These are phyloP conservation scores for Enoplolaimus lenunculus DNA, from an alignment of 2,888 invertebrate species.

Conservation along the genomic window DNA sequence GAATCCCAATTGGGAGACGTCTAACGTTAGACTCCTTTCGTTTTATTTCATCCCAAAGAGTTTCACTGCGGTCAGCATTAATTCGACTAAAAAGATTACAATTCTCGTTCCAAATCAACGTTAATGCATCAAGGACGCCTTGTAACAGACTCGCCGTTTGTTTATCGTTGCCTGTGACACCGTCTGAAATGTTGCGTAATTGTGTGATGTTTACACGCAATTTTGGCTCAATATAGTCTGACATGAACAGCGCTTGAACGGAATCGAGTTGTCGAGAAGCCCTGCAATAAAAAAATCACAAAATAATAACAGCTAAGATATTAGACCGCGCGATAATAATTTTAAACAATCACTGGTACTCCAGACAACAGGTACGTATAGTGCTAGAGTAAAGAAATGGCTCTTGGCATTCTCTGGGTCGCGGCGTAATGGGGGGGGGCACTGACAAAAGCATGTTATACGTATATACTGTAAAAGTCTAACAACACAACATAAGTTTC, in stretches of 20 bases:
- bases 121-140: neutral
- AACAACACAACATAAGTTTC: too few species aligned
- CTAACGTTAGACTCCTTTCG: too few species aligned
- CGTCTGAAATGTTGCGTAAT: neutral
- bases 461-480: too few species aligned
- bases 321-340: too few species aligned
- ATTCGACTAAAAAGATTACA: neutral
- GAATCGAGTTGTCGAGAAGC: slow-evolving; percentile 16
- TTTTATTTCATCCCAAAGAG: neutral
- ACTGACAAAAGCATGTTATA: too few species aligned
- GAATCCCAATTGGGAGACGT: neutral
- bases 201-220: neutral
- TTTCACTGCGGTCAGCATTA: neutral
- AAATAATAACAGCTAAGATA: too few species aligned
- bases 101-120: neutral
- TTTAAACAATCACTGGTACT: too few species aligned
- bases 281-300: neutral
- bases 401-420: too few species aligned
- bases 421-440: too few species aligned
- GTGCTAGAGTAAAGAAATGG: too few species aligned
- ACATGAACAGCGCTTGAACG: slow-evolving; percentile 13
- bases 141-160: neutral
- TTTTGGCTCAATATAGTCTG: slow-evolving; percentile 8
- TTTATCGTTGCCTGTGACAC: neutral
- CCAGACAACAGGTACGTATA: too few species aligned